Evolutionary conservation across 2,797 vertebrate species (phyloP).

Genomic region (Varecia variegata): DNA sequence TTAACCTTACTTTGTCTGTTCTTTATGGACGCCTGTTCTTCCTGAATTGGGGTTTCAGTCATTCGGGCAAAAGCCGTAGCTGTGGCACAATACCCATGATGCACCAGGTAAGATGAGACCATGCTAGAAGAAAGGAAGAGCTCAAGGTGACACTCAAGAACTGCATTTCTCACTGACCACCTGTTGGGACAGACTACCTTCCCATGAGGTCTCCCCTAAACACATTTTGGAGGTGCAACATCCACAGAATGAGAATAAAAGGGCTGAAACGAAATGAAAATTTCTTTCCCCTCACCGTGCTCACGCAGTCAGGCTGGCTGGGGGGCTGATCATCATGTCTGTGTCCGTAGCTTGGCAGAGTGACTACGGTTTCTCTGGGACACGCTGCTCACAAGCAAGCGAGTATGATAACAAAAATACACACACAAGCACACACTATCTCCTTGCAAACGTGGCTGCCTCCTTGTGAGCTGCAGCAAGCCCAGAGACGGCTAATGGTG

Average conservation of each 20-base stretch:
- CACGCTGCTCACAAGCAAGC: background rate
- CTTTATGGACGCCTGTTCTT: slow-evolving; percentile 98
- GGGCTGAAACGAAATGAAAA: background rate
- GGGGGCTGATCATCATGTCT: background rate
- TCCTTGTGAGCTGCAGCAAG: background rate
- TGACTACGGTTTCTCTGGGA: background rate
- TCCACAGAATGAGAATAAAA: slow-evolving; percentile 23
- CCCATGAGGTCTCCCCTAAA: background rate
- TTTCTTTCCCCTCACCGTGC: background rate
- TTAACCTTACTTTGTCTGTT: slow-evolving; percentile 94
- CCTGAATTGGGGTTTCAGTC: slow-evolving; percentile 96
- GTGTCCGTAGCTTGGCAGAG: background rate
- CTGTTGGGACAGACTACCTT: background rate
- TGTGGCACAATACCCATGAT: slow-evolving; percentile 98
- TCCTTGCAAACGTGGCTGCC: background rate
- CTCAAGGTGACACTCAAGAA: slow-evolving; percentile 69
- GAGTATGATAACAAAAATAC: background rate
- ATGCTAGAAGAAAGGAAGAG: slow-evolving; percentile 87
- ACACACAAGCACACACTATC: background rate
- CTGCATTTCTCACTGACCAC: slow-evolving; percentile 36
- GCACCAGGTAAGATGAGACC: slow-evolving; percentile 98
- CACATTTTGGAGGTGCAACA: background rate
- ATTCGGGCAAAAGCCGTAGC: slow-evolving; percentile 96
- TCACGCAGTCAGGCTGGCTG: background rate
- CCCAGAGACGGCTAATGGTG: background rate